A percentile compares a stretch with the other conserved stretches of the same genome.
Evolutionary conservation across 2,797 vertebrate genomes (phyloP).

Genomic region (Parotocinclus haroldoi): DNA sequence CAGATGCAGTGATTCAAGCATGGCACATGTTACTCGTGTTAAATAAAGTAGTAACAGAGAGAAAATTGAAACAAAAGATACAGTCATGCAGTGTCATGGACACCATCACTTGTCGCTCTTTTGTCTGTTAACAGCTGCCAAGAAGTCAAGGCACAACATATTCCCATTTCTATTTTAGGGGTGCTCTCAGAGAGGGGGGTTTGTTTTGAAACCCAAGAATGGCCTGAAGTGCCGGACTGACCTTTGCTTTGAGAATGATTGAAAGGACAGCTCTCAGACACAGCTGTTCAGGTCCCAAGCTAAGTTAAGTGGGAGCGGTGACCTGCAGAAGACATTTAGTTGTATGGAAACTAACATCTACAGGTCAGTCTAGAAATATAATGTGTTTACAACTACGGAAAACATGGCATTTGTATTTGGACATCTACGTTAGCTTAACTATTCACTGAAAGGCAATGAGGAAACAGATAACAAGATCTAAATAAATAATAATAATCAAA

Average conservation of each 20-base stretch:
- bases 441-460: no score
- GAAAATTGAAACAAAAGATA: constrained; percentile 12
- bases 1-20: constrained; percentile 10
- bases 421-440: no score
- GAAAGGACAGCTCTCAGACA: constrained; percentile 49
- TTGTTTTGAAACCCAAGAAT: constrained; percentile 71
- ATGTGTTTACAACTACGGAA: background rate
- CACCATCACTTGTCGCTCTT: constrained; percentile 31
- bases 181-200: constrained; percentile 33
- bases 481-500: no score
- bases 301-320: background rate
- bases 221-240: constrained; percentile 53
- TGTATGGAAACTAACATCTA: constrained; percentile 9
- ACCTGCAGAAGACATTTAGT: constrained; percentile 14
- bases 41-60: constrained; percentile 3
- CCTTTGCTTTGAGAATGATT: constrained; percentile 57
- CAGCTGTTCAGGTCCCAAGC: constrained; percentile 54
- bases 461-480: no score
- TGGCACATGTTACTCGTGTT: constrained; percentile 8
- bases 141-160: constrained; percentile 41
- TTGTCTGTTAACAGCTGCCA: constrained; percentile 22
- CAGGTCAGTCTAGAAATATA: constrained; percentile 5
- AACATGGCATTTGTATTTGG: no score
- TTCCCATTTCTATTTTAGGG: constrained; percentile 50
- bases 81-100: constrained; percentile 10